Evolutionary conservation across 2,888 invertebrate species (phyloP).

Genomic region (Microplitis manilae): DNA sequence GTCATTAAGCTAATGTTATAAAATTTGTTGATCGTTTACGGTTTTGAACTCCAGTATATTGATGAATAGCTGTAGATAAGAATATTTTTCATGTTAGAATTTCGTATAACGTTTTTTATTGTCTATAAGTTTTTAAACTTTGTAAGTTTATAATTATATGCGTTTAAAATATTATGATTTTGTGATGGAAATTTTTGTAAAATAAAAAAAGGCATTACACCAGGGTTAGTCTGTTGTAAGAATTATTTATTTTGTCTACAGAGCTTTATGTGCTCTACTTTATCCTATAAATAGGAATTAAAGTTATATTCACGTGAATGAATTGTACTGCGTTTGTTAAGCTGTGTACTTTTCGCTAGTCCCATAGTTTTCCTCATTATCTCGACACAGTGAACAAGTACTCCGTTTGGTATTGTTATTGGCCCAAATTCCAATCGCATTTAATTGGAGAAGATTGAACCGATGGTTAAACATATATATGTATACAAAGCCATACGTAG

Average conservation of each 20-base stretch:
- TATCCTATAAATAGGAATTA: neutral
- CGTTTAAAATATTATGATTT: too few relatives aligned
- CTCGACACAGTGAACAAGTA: constrained; percentile 64
- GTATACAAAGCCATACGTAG: constrained; percentile 2
- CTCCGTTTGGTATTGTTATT: constrained; percentile 68
- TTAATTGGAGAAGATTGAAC: constrained; percentile 68
- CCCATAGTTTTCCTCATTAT: constrained; percentile 60
- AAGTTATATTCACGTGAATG: constrained; percentile 17
- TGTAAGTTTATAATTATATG: too few relatives aligned
- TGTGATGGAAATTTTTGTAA: too few relatives aligned
- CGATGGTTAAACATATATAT: constrained; percentile 16
- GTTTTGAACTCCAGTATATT: too few relatives aligned
- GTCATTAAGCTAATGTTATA: too few relatives aligned
- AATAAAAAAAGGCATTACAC: too few relatives aligned
- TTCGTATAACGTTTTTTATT: too few relatives aligned
- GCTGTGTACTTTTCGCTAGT: constrained; percentile 59
- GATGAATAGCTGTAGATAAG: too few relatives aligned
- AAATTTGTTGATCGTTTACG: too few relatives aligned
- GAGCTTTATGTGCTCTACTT: neutral
- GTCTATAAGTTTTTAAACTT: too few relatives aligned
- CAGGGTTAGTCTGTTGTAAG: too few relatives aligned
- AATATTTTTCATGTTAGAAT: too few relatives aligned
- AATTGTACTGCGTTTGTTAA: constrained; percentile 58
- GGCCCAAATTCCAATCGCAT: constrained; percentile 69
- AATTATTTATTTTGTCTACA: neutral